A percentile compares a stretch with the other conserved stretches of the same genome.
Evolutionary conservation across 2,113 vertebrate genomes (phyloP).

Genomic region (Cryptotis parvus): DNA sequence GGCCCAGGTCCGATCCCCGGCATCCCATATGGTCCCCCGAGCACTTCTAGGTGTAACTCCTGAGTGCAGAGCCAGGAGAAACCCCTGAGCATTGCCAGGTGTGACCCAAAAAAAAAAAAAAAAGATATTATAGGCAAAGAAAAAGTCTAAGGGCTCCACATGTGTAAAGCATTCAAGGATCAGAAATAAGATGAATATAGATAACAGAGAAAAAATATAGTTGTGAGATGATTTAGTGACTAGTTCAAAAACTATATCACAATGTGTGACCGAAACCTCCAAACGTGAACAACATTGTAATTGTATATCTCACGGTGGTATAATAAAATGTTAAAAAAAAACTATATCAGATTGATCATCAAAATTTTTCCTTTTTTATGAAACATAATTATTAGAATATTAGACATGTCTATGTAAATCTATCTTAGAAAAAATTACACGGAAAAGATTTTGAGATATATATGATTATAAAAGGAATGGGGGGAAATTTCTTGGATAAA

Average conservation of each 20-base stretch:
- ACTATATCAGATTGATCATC: too few species aligned
- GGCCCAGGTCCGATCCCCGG: too few species aligned
- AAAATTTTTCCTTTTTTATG: background rate
- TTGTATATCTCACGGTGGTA: too few species aligned
- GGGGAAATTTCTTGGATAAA: background rate
- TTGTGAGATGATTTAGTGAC: background rate
- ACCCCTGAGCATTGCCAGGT: too few species aligned
- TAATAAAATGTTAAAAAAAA: too few species aligned
- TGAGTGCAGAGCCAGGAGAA: too few species aligned
- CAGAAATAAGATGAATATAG: background rate
- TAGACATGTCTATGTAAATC: background rate
- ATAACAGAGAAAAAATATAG: background rate
- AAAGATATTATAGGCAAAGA: background rate
- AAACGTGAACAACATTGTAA: too few species aligned
- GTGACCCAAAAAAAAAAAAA: background rate
- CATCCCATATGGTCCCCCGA: too few species aligned
- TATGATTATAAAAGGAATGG: background rate
- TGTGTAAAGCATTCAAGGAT: background rate
- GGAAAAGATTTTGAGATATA: background rate
- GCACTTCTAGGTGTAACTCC: too few species aligned
- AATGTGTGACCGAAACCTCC: too few species aligned
- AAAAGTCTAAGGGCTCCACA: background rate
- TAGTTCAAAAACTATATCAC: background rate
- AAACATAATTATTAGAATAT: background rate
- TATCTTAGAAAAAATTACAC: background rate